Conservation (phyloP, 2,888 invertebrate species). For the Ephialtes manifestator region DNA sequence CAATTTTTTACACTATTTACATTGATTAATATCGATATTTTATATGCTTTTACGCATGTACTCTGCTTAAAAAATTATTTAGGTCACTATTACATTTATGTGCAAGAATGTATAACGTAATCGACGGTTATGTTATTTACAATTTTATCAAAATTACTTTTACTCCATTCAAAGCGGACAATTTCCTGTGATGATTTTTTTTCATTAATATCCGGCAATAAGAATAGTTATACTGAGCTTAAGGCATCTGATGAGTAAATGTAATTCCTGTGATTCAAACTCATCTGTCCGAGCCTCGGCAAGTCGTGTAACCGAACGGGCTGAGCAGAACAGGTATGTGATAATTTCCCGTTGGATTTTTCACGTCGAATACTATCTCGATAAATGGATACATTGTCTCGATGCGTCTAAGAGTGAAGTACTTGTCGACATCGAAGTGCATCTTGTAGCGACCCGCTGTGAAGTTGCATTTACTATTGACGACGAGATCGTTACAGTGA, state of each 20-base stretch:
- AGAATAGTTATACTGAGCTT: neutral
- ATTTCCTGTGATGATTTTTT: too few species aligned
- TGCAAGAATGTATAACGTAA: neutral
- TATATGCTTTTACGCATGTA: neutral
- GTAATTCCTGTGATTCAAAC: constrained; percentile 12
- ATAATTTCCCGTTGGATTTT: constrained; percentile 89
- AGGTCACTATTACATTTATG: neutral
- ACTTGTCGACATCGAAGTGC: constrained; percentile 91
- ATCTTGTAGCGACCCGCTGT: constrained; percentile 91
- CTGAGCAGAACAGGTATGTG: constrained; percentile 92
- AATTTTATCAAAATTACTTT: too few species aligned
- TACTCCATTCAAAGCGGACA: neutral
- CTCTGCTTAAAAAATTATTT: neutral
- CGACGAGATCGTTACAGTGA: constrained; percentile 89
- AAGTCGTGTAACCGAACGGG: constrained; percentile 93
- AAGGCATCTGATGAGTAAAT: constrained; percentile 43
- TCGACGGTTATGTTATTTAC: neutral
- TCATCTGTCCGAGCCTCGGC: constrained; percentile 89
- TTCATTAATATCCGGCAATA: neutral
- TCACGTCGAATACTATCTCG: constrained; percentile 91
- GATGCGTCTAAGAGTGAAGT: constrained; percentile 88
- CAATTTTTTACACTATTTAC: constrained; percentile 43
- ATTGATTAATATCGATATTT: neutral
- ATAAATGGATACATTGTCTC: constrained; percentile 92
- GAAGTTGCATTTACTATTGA: constrained; percentile 87